Evolutionary conservation across 2,888 invertebrate species (phyloP).

Genomic region (Noctua comes): DNA sequence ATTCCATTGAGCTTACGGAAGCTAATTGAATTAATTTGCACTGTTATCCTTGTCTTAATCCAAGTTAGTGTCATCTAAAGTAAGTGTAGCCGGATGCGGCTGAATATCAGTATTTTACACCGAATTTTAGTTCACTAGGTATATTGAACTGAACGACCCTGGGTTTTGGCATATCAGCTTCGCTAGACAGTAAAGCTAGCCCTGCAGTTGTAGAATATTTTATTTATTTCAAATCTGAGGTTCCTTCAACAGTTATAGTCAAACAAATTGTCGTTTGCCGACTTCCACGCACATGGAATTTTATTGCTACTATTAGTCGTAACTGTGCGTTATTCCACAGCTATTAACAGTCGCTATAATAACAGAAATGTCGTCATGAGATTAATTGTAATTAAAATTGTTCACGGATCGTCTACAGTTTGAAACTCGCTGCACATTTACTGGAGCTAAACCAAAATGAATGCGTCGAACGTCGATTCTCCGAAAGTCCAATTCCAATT

Average conservation of each 20-base stretch:
- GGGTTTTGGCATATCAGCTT: not conserved
- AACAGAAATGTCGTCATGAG: slow-evolving; percentile 29
- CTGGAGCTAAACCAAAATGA: slow-evolving; percentile 20
- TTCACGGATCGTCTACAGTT: slow-evolving; percentile 28
- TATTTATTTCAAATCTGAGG: not conserved
- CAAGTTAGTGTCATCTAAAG: slow-evolving; percentile 9
- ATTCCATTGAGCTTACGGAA: slow-evolving; percentile 14
- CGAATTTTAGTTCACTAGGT: not conserved
- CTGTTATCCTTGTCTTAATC: slow-evolving; percentile 14
- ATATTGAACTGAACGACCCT: not conserved
- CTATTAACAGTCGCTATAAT: slow-evolving; percentile 33
- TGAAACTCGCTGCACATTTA: slow-evolving; percentile 28
- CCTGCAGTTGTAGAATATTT: not conserved
- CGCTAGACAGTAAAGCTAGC: not conserved
- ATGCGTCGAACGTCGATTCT: slow-evolving; percentile 38
- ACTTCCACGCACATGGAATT: not conserved
- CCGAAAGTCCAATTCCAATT: slow-evolving; percentile 38
- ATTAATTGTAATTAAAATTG: slow-evolving; percentile 52
- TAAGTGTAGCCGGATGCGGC: not conserved
- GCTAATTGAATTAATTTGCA: slow-evolving; percentile 28
- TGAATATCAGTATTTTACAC: slow-evolving; percentile 17
- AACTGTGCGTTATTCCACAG: slow-evolving; percentile 32
- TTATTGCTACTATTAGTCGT: slow-evolving; percentile 11
- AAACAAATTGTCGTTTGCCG: slow-evolving; percentile 13
- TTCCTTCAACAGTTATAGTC: slow-evolving; percentile 1